Percentiles rank a stretch among this genome's conserved stretches.
Evolutionary conservation across 2,797 vertebrate genomes (phyloP).

Genomic region (Myotis planiceps): DNA sequence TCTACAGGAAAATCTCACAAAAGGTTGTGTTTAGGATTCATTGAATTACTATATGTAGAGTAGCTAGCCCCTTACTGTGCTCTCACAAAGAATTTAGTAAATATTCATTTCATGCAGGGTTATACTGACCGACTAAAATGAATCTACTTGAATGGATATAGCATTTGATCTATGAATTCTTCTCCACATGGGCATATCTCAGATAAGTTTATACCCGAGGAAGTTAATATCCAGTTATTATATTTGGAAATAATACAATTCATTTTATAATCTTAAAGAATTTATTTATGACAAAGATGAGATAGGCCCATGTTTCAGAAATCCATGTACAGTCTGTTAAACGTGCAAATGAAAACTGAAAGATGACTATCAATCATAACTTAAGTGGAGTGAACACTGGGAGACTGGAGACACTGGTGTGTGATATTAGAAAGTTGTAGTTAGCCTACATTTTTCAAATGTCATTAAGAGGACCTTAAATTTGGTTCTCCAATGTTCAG

Average conservation of each 20-base stretch:
- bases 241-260: background rate
- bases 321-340: background rate
- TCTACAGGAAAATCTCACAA: background rate
- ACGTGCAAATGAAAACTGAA: slow-evolving; percentile 11
- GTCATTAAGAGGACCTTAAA: slow-evolving; percentile 28
- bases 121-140: background rate
- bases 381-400: background rate
- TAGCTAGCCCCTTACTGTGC: background rate
- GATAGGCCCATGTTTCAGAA: background rate
- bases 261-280: slow-evolving; percentile 6
- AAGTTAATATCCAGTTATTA: background rate
- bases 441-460: background rate
- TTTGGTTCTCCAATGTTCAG: background rate
- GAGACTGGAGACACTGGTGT: background rate
- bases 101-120: background rate
- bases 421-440: background rate
- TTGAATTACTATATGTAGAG: background rate
- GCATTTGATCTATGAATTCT: background rate
- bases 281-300: slow-evolving; percentile 5
- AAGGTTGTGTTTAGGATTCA: background rate
- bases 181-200: background rate
- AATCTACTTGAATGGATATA: background rate
- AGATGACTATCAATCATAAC: background rate
- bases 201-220: background rate
- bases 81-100: background rate